phyloP scores from a whole-genome alignment of 92 coral and sea anemone genomes.

The Epizoanthus scotinus region DNA sequence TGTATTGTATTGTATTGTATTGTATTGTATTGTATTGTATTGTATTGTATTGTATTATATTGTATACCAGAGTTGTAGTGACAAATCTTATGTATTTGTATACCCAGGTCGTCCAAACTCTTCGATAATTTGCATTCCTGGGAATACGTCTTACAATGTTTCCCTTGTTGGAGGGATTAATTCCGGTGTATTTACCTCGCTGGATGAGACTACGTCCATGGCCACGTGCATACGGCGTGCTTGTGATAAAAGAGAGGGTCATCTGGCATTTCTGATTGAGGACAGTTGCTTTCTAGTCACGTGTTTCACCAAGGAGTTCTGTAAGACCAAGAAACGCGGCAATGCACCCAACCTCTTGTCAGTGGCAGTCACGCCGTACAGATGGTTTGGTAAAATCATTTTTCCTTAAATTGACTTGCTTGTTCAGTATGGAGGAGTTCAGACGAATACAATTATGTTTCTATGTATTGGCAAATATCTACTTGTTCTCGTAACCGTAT shows the following conservation, averaged over 20 bases:
- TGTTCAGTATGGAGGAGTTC: neutral
- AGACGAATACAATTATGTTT: too few relatives aligned
- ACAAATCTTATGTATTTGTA: neutral
- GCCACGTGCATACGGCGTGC: conserved; percentile 67
- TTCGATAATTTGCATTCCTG: conserved; percentile 71
- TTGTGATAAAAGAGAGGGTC: conserved; percentile 61
- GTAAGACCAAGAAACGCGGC: conserved; percentile 30
- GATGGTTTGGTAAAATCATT: conserved; percentile 67
- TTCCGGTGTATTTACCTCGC: conserved; percentile 68
- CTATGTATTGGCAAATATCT: too few relatives aligned
- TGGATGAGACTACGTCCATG: conserved; percentile 42
- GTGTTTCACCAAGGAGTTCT: conserved; percentile 51
- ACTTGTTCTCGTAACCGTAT: too few relatives aligned
- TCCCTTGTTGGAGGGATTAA: conserved; percentile 58
- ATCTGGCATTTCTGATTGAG: conserved; percentile 62
- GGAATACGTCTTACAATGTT: conserved; percentile 44
- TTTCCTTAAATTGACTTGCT: neutral
- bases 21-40: neutral
- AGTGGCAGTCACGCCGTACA: conserved; percentile 60
- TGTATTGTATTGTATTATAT: neutral
- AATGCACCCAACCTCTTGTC: conserved; percentile 28
- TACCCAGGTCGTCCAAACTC: conserved; percentile 61
- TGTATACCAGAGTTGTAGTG: neutral
- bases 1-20: neutral
- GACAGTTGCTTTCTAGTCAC: conserved; percentile 66